Base-by-base conservation (phyloP, 2,113 vertebrate genomes). In the Scopus umbretta region DNA sequence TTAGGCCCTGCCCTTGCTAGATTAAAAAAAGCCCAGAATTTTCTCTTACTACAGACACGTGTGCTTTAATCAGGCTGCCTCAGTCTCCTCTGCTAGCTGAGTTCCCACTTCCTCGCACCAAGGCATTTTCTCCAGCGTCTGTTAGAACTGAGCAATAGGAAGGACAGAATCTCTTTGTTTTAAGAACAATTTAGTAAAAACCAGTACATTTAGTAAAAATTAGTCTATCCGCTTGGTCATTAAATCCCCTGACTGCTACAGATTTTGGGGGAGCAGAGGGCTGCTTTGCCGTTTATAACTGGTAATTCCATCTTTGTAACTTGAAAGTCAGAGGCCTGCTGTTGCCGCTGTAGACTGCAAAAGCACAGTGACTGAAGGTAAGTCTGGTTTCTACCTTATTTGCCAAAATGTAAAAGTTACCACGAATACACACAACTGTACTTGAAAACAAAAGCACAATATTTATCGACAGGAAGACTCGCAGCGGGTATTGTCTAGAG, bases 341-440 rank as follows among this genome's bases (percentile, higher is more conserved):
- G 61, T 27, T 16, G 52, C 45, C 6, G 1, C 71, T 25, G 50
- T 2, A 17, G 75, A 2, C 36, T 4, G 19, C 16, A 58, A 18
- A 42, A 70, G 36, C 40, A 5, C 25, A 25, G 36, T 0, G 1
- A 9, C 68, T 5, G 22, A 49, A 29, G 32, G 13, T 1, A 29
- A 40, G 25, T 6, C 30, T 20, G 11, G 13, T 9, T 53, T 27
- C 88, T 13, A 4, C 16, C 27, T 25, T 5, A 11, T 22, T 25
- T 53, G 12, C 45, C 79, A 49, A 45, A 61, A 32, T 0, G 2
- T 7, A 0, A 6, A 42, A 40, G 56, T 15, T 22, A 17, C 53
- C 59, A 15, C 2, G 0, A 23, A 19, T 0, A 8, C 38, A 32
- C 5, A 5, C 4, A 20, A 21, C 49, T 40, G 42, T 0, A 3